phyloP scores from a whole-genome alignment of 2,797 vertebrate species.

The Taenioides sp. region DNA sequence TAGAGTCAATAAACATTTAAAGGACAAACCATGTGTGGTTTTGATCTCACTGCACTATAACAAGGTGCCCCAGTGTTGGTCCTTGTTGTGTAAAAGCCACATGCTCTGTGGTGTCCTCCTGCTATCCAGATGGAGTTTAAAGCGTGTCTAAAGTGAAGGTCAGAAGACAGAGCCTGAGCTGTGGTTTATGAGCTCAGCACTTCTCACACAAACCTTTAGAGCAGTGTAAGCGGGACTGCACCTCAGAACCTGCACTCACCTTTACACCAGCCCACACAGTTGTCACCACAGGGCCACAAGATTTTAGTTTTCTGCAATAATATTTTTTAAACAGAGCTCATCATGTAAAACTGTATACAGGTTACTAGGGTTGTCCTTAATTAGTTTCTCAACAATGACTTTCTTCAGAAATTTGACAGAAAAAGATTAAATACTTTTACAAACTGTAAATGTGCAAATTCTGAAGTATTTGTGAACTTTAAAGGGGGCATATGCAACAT shows the following conservation, averaged over 20 bases:
- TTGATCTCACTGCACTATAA: neutral
- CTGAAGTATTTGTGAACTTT: neutral
- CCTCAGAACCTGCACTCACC: slow-evolving; percentile 61
- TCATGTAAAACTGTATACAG: too few species aligned
- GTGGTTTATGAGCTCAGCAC: slow-evolving; percentile 78
- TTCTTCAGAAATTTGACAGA: neutral
- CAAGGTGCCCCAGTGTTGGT: neutral
- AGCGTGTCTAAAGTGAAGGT: slow-evolving; percentile 64
- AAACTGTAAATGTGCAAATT: neutral
- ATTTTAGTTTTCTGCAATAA: slow-evolving; percentile 23
- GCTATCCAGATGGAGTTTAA: slow-evolving; percentile 50
- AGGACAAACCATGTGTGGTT: neutral
- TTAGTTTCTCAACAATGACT: neutral
- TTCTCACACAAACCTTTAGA: slow-evolving; percentile 69
- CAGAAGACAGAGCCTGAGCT: slow-evolving; percentile 67
- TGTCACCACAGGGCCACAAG: slow-evolving; percentile 47
- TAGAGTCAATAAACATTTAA: neutral
- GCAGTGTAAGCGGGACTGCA: slow-evolving; percentile 66
- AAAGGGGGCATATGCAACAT: neutral
- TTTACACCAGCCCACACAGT: slow-evolving; percentile 36
- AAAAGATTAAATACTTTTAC: neutral
- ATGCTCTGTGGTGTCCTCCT: slow-evolving; percentile 14
- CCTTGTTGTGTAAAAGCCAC: slow-evolving; percentile 16
- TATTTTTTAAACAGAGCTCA: neutral
- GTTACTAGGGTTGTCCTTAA: too few species aligned